Conservation (phyloP, 2,113 vertebrate species). For the Sinocyclocheilus anophthalmus region DNA sequence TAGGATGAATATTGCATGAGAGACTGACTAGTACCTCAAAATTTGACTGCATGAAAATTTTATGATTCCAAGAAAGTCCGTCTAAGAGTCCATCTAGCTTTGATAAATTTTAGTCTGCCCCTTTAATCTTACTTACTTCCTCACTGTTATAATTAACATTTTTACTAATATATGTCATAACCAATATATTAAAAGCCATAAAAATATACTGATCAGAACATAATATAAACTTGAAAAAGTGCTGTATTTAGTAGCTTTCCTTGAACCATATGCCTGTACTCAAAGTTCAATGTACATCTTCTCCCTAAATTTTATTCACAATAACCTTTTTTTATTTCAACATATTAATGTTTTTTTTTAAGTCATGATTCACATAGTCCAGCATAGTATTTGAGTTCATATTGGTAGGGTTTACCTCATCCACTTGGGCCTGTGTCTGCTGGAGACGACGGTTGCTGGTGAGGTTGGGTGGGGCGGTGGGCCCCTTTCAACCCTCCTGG, state of each 20-base stretch:
- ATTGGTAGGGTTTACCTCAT: constrained; percentile 79
- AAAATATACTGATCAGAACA: background rate
- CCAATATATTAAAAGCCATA: background rate
- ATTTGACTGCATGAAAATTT: background rate
- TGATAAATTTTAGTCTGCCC: background rate
- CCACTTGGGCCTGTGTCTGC: constrained; percentile 83
- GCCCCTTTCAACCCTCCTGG: constrained; percentile 78
- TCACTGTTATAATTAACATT: background rate
- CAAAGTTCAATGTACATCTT: background rate
- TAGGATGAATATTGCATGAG: background rate
- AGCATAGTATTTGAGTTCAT: background rate
- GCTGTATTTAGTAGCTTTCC: background rate
- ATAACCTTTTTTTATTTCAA: background rate
- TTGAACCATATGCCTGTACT: background rate
- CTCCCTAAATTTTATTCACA: background rate
- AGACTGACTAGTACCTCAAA: background rate
- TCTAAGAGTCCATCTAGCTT: background rate
- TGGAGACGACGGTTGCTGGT: constrained; percentile 77
- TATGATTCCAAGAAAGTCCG: background rate
- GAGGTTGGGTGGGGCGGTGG: constrained; percentile 66
- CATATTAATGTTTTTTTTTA: background rate
- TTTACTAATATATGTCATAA: background rate
- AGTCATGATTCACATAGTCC: background rate
- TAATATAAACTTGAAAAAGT: background rate
- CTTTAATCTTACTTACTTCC: background rate